phyloP scores from a whole-genome alignment of 1,140 invertebrate genomes.

The Drosophila bocqueti region DNA sequence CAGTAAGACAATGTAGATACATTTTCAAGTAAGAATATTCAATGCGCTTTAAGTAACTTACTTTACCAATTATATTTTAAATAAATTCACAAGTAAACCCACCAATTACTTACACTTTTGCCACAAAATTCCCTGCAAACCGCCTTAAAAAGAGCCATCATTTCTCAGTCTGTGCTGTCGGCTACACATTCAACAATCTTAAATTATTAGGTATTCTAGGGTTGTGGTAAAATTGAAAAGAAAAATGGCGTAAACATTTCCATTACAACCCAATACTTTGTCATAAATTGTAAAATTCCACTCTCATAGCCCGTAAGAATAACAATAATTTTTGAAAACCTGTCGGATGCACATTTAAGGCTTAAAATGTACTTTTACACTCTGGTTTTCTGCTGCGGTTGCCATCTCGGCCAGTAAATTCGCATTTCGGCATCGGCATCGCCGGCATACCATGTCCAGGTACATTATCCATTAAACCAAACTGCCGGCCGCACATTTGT shows the following conservation, averaged over 20 bases:
- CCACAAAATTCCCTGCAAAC: not conserved
- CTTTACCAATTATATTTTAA: not conserved
- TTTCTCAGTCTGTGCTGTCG: not conserved
- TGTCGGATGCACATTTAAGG: constrained; percentile 51
- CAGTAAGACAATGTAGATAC: not conserved
- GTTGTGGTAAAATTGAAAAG: not conserved
- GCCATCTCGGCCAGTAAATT: constrained; percentile 40
- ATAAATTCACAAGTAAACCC: not conserved
- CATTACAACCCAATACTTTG: not conserved
- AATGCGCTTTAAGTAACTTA: not conserved
- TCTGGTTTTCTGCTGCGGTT: constrained; percentile 37
- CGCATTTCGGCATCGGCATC: constrained; percentile 35
- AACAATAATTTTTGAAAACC: constrained; percentile 44
- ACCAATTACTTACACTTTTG: not conserved
- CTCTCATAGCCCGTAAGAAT: constrained; percentile 36
- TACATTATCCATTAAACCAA: constrained; percentile 76
- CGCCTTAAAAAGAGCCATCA: not conserved
- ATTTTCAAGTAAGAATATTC: not conserved
- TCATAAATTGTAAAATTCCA: constrained; percentile 23
- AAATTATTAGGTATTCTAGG: not conserved
- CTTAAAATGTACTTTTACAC: constrained; percentile 47
- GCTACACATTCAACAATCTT: not conserved
- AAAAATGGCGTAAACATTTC: constrained; percentile 3
- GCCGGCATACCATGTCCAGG: constrained; percentile 49
- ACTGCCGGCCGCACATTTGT: constrained; percentile 73